Evolutionary conservation across 2,113 vertebrate genomes (phyloP).

Genomic region (Quiscalus mexicanus): DNA sequence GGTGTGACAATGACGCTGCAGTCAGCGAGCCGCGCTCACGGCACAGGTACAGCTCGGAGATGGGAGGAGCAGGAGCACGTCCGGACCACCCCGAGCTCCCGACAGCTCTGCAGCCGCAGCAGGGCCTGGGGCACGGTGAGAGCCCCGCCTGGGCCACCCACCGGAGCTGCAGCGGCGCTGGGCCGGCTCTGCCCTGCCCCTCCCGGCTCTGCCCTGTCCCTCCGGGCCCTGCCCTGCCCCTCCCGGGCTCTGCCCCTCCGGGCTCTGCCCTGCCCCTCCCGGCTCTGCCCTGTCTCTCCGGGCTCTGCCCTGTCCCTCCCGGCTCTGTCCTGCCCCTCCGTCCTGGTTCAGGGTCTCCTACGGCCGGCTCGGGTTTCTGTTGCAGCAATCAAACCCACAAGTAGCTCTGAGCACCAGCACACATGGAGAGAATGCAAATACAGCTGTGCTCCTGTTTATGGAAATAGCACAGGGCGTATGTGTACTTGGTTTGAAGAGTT

Average conservation of each 20-base stretch:
- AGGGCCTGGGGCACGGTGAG: not conserved
- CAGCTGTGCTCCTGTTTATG: not conserved
- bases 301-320: not conserved
- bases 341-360: no score
- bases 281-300: not conserved
- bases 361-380: not conserved
- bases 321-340: not conserved
- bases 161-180: not conserved
- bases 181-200: not conserved
- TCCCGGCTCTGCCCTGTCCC: not conserved
- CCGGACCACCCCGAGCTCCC: not conserved
- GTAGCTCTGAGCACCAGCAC: not conserved
- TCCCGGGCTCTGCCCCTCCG: not conserved
- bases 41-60: not conserved
- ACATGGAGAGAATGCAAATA: not conserved
- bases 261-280: not conserved
- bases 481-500: not conserved
- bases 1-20: not conserved
- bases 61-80: fast-evolving
- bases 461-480: not conserved
- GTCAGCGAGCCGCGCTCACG: fast-evolving
- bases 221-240: not conserved
- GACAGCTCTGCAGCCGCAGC: not conserved
- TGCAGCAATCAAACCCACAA: not conserved
- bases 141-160: fast-evolving